A percentile compares a stretch with the other conserved stretches of the same genome.
These are phyloP conservation scores for Ophion obscuratus DNA, from an alignment of 2,888 invertebrate genomes.

Conservation along the genomic window DNA sequence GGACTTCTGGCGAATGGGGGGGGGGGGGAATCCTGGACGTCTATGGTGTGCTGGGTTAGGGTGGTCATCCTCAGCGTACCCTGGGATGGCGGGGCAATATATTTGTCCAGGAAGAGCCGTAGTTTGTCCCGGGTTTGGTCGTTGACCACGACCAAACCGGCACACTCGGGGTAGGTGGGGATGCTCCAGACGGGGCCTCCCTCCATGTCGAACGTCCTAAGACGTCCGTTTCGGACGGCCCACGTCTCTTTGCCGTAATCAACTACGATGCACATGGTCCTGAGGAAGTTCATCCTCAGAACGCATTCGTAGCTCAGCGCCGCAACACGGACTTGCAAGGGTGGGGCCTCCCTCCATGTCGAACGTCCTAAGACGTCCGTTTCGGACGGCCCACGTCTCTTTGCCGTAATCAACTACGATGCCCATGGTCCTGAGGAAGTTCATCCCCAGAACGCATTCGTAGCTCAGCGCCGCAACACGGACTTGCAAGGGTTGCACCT, in stretches of 20 bases:
- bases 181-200: no score
- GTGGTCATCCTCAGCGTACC: no score
- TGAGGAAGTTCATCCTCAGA: conserved; percentile 6
- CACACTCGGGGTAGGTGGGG: no score
- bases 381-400: background rate
- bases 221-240: background rate
- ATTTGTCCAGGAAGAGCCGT: no score
- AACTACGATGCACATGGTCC: background rate
- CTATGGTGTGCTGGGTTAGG: no score
- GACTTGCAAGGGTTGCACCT: background rate
- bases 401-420: background rate
- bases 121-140: no score
- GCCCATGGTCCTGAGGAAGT: background rate
- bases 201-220: background rate
- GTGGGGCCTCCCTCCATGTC: no score
- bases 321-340: no score
- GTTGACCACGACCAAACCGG: no score
- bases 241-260: background rate
- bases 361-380: background rate
- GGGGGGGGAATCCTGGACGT: no score
- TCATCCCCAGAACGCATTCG: conserved; percentile 8
- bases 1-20: no score
- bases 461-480: background rate
- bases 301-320: conserved; percentile 4
- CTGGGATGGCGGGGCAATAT: no score